These are phyloP conservation scores for Eulemur rubriventer DNA, from an alignment of 2,797 vertebrate genomes.

Conservation along the genomic window DNA sequence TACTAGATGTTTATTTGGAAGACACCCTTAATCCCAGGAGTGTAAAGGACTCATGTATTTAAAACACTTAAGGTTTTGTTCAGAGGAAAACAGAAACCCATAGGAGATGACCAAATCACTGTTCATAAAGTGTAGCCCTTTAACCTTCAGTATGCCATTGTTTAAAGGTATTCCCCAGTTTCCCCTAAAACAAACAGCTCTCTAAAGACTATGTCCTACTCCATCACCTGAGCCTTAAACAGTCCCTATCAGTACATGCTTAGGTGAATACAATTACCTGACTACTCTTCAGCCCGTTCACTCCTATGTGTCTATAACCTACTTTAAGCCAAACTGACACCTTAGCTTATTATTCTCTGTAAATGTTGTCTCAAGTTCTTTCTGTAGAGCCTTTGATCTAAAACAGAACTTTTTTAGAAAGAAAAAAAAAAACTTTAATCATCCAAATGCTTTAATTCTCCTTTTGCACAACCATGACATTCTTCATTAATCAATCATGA, in stretches of 20 bases:
- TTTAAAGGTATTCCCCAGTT: not conserved
- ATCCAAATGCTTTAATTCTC: not conserved
- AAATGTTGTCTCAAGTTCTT: not conserved
- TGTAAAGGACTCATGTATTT: not conserved
- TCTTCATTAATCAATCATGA: not conserved
- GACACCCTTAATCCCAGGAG: not conserved
- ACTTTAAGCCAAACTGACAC: not conserved
- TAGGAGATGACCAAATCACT: not conserved
- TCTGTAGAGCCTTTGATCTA: not conserved
- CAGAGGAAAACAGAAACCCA: not conserved
- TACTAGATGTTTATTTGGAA: not conserved
- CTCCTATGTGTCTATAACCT: not conserved
- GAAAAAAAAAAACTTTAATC: not conserved
- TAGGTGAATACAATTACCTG: not conserved
- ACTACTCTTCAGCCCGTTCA: not conserved
- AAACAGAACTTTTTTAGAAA: not conserved
- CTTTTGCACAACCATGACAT: not conserved
- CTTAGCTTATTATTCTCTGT: not conserved
- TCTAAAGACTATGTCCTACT: not conserved
- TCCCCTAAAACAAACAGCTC: not conserved
- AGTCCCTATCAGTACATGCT: too few species aligned
- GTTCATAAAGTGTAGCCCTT: not conserved
- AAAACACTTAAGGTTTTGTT: not conserved
- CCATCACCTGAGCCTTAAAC: not conserved
- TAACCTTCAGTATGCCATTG: not conserved